Conservation (phyloP, 2,797 vertebrate species). For the Megalops cyprinoides region DNA sequence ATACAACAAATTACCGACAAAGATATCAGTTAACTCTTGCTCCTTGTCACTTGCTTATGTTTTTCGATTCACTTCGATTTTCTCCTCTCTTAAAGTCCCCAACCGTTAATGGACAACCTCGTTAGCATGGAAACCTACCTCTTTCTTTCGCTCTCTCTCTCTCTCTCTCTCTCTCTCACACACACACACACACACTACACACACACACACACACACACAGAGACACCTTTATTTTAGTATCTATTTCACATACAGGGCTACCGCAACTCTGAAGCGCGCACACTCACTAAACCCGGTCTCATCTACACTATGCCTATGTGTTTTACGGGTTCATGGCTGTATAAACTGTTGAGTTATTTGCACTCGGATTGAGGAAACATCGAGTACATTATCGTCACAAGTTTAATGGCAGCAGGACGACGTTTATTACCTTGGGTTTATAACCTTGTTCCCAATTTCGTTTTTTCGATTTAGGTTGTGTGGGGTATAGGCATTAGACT, state of each 20-base stretch:
- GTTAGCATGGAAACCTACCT: no score
- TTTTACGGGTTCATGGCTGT: not conserved
- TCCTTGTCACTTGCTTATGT: no score
- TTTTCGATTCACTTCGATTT: no score
- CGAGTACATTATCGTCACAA: not conserved
- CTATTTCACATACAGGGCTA: not conserved
- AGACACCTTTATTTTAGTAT: not conserved
- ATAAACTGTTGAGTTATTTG: not conserved
- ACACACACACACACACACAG: constrained; percentile 8
- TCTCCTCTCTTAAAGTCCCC: no score
- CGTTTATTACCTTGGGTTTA: not conserved
- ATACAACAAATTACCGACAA: not conserved
- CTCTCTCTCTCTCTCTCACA: not conserved
- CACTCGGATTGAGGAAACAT: not conserved
- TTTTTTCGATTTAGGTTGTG: no score
- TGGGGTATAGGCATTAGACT: no score
- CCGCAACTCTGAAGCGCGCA: not conserved
- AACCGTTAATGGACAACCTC: not conserved
- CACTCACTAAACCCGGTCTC: not conserved
- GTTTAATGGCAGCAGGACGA: not conserved
- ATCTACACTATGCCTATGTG: not conserved
- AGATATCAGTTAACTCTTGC: no score
- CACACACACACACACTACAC: not conserved
- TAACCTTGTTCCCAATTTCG: not conserved
- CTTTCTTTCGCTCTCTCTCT: not conserved